A percentile compares a stretch with the other conserved stretches of the same genome.
phyloP scores from a whole-genome alignment of 2,113 vertebrate species.

The Corythoichthys haematopterus region DNA sequence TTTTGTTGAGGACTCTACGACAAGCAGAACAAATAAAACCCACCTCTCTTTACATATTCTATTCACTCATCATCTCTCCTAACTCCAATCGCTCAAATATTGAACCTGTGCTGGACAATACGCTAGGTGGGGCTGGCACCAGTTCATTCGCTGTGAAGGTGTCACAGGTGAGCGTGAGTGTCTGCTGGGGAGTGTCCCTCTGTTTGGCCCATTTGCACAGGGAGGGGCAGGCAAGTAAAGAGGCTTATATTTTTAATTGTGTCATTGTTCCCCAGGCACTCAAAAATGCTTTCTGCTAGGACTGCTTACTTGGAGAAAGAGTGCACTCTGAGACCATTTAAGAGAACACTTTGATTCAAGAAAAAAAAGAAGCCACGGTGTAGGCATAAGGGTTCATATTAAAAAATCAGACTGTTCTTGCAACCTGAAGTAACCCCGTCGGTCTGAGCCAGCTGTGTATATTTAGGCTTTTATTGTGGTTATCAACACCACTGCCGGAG shows the following conservation, averaged over 20 bases:
- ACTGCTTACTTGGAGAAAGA: constrained; percentile 22
- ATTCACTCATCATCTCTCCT: constrained; percentile 1
- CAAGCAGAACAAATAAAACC: constrained; percentile 5
- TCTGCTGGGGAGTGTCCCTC: constrained; percentile 46
- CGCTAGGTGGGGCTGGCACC: neutral
- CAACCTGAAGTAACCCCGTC: constrained; percentile 42
- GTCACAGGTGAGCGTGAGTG: constrained; percentile 13
- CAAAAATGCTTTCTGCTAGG: constrained; percentile 31
- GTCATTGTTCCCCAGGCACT: constrained; percentile 48
- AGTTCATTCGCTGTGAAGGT: constrained; percentile 19
- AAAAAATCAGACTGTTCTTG: constrained; percentile 3
- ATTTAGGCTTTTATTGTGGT: constrained; percentile 55
- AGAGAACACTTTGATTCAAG: constrained; percentile 31
- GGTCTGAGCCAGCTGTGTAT: constrained; percentile 27
- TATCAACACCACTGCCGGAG: constrained; percentile 53
- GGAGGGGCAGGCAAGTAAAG: constrained; percentile 51
- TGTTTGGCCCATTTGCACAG: constrained; percentile 31
- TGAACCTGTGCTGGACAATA: constrained; percentile 2
- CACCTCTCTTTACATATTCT: neutral
- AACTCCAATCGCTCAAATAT: constrained; percentile 16
- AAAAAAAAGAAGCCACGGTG: neutral
- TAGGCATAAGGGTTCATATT: neutral
- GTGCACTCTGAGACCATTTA: constrained; percentile 23
- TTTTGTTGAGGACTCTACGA: constrained; percentile 6
- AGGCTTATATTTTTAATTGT: constrained; percentile 58